A percentile compares a stretch with the other conserved stretches of the same genome.
These are phyloP conservation scores for Drosophila macrospina DNA, from an alignment of 2,888 invertebrate species.

Conservation along the genomic window DNA sequence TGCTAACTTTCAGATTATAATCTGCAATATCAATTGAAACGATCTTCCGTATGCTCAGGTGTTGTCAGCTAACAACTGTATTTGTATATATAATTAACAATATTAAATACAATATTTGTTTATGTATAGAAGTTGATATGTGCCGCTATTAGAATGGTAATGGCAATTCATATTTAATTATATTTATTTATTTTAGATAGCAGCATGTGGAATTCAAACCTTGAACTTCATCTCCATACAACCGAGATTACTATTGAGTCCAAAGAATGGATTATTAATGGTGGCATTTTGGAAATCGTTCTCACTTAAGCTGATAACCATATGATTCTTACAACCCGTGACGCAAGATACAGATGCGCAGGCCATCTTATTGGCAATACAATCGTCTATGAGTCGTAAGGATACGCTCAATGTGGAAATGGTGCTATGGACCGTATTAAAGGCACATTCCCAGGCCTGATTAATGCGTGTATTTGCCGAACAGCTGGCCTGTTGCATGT, in stretches of 20 bases:
- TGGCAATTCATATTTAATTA: not conserved
- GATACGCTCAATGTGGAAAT: constrained; percentile 16
- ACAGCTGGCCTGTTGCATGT: constrained; percentile 49
- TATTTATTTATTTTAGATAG: not conserved
- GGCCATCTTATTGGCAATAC: constrained; percentile 37
- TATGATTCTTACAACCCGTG: constrained; percentile 31
- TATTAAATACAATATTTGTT: not conserved
- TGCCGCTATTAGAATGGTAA: not conserved
- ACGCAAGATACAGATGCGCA: constrained; percentile 45
- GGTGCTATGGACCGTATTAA: constrained; percentile 35
- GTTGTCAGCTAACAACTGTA: not conserved
- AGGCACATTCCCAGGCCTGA: constrained; percentile 54
- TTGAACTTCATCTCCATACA: constrained; percentile 57
- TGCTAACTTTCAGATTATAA: too few relatives aligned
- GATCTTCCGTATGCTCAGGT: not conserved
- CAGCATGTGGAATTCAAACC: not conserved
- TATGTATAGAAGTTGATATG: not conserved
- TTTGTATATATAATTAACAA: constrained; percentile 1
- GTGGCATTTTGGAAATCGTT: constrained; percentile 43
- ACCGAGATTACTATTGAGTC: constrained; percentile 27
- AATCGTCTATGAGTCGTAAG: constrained; percentile 42
- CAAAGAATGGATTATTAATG: constrained; percentile 54
- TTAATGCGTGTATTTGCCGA: constrained; percentile 28
- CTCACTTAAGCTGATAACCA: constrained; percentile 27
- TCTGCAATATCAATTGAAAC: not conserved